Evolutionary conservation across 64 coral and sea anemone species (phyloP), one percentile per base, ranked within the genome.

Genomic region (Platygyra sinensis): DNA sequence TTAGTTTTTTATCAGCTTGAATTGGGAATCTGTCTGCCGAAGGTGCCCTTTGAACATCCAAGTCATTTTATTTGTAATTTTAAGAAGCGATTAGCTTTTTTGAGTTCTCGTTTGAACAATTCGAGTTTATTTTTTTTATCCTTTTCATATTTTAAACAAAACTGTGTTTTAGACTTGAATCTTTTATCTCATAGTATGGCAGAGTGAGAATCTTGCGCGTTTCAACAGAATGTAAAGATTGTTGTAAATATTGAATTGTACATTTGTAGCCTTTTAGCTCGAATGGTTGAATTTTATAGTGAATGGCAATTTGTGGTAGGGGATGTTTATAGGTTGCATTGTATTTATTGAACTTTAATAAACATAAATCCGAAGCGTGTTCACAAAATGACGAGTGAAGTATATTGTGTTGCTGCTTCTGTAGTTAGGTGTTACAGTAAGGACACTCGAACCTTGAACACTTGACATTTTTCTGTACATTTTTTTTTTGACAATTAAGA

Each of bases 341-440:
- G 33, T 77, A 77, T 77, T 77, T 77, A 77, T 77, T 77, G 74
- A 77, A 49, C 18, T 46, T 46, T 77, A 2, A 49, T 22, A 69
- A 69, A 25, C 29, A 69, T 5, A 69, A 69, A 69, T 69, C 10
- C 65, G 65, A 69, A 69, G 10, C 5, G 65, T 29, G 65, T 69
- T n/a, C 65, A 69, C 65, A 69, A 24, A 0, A n/a, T 69, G 22
- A 24, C 6, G 27, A 20, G 62, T 69, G 20, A 27, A 27, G 20
- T 69, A n/a, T 27, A n/a, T 27, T 19, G 4, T 1, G 65, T 69
- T 24, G 27, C 54, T 57, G 52, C 8, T 13, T 54, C 33, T 3
- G 33, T 36, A 36, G 33, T 36, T 36, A 36, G 33, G 1, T 36
- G 33, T 36, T 36, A n/a, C n/a, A n/a, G n/a, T n/a, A n/a, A n/a